Conservation (phyloP, 1,140 invertebrate genomes). For the Pseudomyrmex sp. region DNA sequence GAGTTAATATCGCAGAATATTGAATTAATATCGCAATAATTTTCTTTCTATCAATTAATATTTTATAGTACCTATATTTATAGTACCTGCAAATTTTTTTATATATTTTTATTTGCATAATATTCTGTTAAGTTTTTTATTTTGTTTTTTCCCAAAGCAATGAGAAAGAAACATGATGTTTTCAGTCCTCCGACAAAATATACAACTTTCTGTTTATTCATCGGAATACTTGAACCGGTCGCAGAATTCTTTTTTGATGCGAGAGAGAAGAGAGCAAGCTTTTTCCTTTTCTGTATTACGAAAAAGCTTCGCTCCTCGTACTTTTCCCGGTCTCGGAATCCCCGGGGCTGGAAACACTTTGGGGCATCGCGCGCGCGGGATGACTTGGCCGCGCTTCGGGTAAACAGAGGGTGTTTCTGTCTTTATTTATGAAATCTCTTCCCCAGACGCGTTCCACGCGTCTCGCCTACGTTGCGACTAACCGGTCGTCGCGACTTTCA, state of each 20-base stretch:
- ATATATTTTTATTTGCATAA: too few relatives aligned
- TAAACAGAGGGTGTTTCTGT: slow-evolving; percentile 38
- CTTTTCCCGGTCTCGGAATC: slow-evolving; percentile 20
- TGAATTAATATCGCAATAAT: not conserved
- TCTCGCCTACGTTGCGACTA: too few relatives aligned
- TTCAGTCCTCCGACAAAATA: not conserved
- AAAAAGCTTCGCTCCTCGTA: not conserved
- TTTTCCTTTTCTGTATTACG: not conserved
- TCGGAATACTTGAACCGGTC: slow-evolving; percentile 26
- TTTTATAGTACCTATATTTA: too few relatives aligned
- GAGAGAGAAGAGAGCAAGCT: not conserved
- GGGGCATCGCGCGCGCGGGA: not conserved
- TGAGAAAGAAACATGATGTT: not conserved
- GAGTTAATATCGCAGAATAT: not conserved
- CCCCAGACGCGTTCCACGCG: not conserved
- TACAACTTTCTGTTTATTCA: slow-evolving; percentile 34
- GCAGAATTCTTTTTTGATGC: slow-evolving; percentile 1
- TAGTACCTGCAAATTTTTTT: too few relatives aligned
- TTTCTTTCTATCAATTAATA: not conserved
- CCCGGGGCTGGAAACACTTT: slow-evolving; percentile 34
- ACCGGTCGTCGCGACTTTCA: not conserved
- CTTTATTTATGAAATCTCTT: slow-evolving; percentile 46
- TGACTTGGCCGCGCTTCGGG: slow-evolving; percentile 11
- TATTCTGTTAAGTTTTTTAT: not conserved
- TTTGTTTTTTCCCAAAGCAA: not conserved